Evolutionary conservation across 2,113 vertebrate genomes (phyloP).

Genomic region (Dryoscopus gambensis): DNA sequence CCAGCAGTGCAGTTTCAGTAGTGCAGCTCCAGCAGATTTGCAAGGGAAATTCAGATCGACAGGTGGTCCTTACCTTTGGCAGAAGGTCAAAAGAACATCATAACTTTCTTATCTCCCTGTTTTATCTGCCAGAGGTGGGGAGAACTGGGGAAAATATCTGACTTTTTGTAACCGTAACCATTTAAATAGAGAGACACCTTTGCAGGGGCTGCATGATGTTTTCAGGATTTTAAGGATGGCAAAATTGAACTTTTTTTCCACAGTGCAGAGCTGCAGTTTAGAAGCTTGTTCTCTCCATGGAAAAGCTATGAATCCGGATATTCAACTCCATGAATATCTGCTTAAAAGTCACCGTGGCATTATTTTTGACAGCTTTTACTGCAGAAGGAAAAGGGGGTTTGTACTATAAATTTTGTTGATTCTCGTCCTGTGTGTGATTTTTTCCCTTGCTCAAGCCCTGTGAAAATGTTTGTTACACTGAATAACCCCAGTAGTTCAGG

Average conservation of each 20-base stretch:
- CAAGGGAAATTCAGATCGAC: slow-evolving; percentile 59
- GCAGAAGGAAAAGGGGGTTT: neutral
- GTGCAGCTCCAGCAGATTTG: slow-evolving; percentile 51
- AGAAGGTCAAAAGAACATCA: slow-evolving; percentile 43
- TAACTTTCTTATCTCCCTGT: neutral
- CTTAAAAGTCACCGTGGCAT: neutral
- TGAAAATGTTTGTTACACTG: neutral
- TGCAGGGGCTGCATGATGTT: neutral
- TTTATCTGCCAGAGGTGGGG: neutral
- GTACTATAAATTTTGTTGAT: neutral
- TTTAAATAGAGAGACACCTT: neutral
- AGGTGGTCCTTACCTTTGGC: slow-evolving; percentile 57
- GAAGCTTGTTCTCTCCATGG: neutral
- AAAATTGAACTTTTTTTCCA: neutral
- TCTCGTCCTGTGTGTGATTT: neutral
- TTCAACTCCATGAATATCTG: neutral
- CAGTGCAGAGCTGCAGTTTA: neutral
- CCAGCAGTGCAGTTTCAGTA: slow-evolving; percentile 44
- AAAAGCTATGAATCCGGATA: neutral
- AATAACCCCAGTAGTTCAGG: neutral
- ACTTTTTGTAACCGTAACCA: neutral
- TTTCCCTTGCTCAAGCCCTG: neutral
- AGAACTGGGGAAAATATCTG: neutral
- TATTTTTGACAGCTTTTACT: neutral
- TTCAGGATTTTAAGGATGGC: neutral